These are phyloP conservation scores for Nasonovia ribisnigri DNA, from an alignment of 2,888 invertebrate genomes.

Conservation along the genomic window DNA sequence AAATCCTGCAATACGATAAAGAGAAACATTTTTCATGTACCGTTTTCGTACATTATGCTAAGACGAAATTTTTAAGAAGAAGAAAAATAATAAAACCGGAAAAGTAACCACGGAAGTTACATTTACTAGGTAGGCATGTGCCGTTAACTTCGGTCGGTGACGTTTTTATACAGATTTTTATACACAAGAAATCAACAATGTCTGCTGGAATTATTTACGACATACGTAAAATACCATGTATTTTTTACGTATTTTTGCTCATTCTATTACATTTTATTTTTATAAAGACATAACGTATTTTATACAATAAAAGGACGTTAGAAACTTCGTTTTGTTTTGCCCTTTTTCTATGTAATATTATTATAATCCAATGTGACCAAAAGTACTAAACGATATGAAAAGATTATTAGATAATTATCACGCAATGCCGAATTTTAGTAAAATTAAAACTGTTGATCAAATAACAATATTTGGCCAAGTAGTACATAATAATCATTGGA, in stretches of 20 bases:
- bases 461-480: not conserved
- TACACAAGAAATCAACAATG: constrained; percentile 55
- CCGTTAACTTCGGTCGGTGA: not conserved
- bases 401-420: not conserved
- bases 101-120: not conserved
- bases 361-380: not conserved
- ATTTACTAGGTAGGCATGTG: constrained; percentile 25
- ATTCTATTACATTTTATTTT: not conserved
- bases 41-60: constrained; percentile 25
- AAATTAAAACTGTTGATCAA: not conserved
- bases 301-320: constrained; percentile 8
- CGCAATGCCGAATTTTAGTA: not conserved
- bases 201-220: constrained; percentile 35
- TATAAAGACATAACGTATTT: constrained; percentile 31
- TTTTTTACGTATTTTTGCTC: not conserved
- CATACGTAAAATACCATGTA: not conserved
- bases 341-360: not conserved
- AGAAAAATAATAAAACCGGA: constrained; percentile 27
- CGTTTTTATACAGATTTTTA: constrained; percentile 28
- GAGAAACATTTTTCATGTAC: constrained; percentile 49
- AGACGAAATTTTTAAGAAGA: not conserved
- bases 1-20: constrained; percentile 23
- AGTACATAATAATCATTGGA: not conserved
- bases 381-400: constrained; percentile 10
- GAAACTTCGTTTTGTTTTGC: not conserved